Percentiles rank a stretch among this genome's conserved stretches.
These are phyloP conservation scores for Drosophila rhopaloa DNA, from an alignment of 1,140 invertebrate genomes.

Conservation along the genomic window DNA sequence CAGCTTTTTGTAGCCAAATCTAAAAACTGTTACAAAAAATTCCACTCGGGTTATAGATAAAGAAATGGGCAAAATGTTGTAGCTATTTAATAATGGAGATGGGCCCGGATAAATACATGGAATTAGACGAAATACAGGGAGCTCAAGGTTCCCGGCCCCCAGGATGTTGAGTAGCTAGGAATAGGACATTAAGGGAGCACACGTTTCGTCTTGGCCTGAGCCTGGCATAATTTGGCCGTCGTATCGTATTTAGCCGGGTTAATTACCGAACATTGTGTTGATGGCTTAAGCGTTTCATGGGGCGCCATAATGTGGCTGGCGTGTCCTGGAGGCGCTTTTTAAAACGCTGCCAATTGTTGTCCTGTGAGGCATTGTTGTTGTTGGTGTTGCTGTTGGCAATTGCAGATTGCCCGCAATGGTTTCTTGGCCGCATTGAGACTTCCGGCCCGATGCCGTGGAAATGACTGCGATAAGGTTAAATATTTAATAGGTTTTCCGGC, in stretches of 20 bases:
- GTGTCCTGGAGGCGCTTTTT: slow-evolving; percentile 60
- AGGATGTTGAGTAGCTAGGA: slow-evolving; percentile 6
- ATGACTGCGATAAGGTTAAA: slow-evolving; percentile 75
- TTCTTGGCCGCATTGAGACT: slow-evolving; percentile 48
- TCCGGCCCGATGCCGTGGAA: slow-evolving; percentile 38
- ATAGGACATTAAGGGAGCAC: slow-evolving; percentile 65
- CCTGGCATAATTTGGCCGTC: slow-evolving; percentile 64
- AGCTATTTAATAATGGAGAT: slow-evolving; percentile 30
- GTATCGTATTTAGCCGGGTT: slow-evolving; percentile 76
- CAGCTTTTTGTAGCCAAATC: too few relatives aligned
- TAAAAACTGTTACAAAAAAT: background rate
- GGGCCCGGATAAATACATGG: slow-evolving; percentile 38
- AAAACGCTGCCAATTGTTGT: slow-evolving; percentile 49
- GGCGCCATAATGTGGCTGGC: slow-evolving; percentile 56
- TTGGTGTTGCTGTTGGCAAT: slow-evolving; percentile 15
- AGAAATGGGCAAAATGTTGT: slow-evolving; percentile 19
- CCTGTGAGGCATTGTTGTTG: slow-evolving; percentile 9
- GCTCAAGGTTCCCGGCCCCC: background rate
- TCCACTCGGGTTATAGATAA: background rate
- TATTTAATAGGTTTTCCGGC: slow-evolving; percentile 68
- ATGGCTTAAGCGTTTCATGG: slow-evolving; percentile 80
- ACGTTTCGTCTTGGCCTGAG: slow-evolving; percentile 38
- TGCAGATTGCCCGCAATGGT: slow-evolving; percentile 28
- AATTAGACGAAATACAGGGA: slow-evolving; percentile 2
- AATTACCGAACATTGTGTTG: slow-evolving; percentile 81